Evolutionary conservation across 2,888 invertebrate species (phyloP).

Genomic region (Ophion obscuratus): DNA sequence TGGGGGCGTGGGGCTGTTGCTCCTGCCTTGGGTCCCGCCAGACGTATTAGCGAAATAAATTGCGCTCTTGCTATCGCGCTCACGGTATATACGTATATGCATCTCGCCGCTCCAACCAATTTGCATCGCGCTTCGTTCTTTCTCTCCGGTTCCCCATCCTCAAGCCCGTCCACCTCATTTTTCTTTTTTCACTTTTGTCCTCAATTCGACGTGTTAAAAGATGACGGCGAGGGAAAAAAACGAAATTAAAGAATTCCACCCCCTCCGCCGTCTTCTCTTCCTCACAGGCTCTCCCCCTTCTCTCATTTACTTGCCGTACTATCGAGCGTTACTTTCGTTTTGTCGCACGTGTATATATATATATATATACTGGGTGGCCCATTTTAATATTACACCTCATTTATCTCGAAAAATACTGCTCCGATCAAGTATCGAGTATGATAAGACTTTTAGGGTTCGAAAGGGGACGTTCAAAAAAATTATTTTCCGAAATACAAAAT

Average conservation of each 20-base stretch:
- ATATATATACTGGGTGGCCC: background rate
- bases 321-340: conserved; percentile 40
- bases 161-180: conserved; percentile 17
- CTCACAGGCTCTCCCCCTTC: background rate
- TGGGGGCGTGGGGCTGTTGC: conserved; percentile 35
- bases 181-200: conserved; percentile 37
- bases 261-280: background rate
- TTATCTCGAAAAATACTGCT: too few species aligned
- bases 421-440: too few species aligned
- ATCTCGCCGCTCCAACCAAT: conserved; percentile 52
- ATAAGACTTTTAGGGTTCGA: too few species aligned
- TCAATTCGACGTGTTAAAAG: conserved; percentile 59
- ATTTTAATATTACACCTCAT: too few species aligned
- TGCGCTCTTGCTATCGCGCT: conserved; percentile 55
- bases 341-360: background rate
- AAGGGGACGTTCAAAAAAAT: too few species aligned
- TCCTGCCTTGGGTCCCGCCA: conserved; percentile 40
- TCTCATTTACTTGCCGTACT: conserved; percentile 11
- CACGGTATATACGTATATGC: conserved; percentile 17
- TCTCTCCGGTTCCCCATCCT: conserved; percentile 33
- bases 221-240: conserved; percentile 51
- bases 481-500: too few species aligned
- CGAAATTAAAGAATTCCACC: conserved; percentile 52
- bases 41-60: conserved; percentile 65
- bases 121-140: conserved; percentile 54